Conservation (phyloP, 2,797 vertebrate genomes). For the Perodicticus potto region DNA sequence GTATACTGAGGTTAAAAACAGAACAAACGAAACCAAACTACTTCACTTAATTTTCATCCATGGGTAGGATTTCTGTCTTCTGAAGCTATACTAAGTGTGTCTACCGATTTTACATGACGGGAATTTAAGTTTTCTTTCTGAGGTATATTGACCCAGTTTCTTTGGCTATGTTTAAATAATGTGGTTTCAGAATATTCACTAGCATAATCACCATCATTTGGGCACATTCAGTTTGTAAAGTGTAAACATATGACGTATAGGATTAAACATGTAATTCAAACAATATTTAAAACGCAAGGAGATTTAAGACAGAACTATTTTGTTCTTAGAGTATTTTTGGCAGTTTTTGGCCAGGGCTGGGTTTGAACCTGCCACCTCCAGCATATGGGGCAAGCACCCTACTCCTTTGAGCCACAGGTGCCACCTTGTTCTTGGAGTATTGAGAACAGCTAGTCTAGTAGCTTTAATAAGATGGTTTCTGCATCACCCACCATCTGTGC, state of each 20-base stretch:
- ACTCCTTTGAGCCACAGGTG: no score
- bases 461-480: conserved; percentile 24
- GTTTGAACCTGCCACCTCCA: no score
- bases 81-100: background rate
- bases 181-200: background rate
- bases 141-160: background rate
- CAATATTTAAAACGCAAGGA: background rate
- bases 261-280: background rate
- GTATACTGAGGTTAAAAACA: background rate
- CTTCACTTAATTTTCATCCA: background rate
- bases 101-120: background rate
- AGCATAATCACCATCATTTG: conserved; percentile 1
- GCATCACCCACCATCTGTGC: conserved; percentile 24
- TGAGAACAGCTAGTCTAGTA: background rate
- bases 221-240: background rate
- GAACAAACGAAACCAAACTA: no score
- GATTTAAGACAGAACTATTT: background rate
- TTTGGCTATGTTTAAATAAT: conserved; percentile 29
- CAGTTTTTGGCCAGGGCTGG: no score
- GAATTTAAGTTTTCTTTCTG: background rate
- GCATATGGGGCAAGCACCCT: no score
- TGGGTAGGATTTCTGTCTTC: background rate
- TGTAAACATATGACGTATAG: background rate
- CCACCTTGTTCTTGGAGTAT: background rate
- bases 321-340: no score